phyloP scores from a whole-genome alignment of 2,888 invertebrate genomes.

The Cheilosia variabilis region DNA sequence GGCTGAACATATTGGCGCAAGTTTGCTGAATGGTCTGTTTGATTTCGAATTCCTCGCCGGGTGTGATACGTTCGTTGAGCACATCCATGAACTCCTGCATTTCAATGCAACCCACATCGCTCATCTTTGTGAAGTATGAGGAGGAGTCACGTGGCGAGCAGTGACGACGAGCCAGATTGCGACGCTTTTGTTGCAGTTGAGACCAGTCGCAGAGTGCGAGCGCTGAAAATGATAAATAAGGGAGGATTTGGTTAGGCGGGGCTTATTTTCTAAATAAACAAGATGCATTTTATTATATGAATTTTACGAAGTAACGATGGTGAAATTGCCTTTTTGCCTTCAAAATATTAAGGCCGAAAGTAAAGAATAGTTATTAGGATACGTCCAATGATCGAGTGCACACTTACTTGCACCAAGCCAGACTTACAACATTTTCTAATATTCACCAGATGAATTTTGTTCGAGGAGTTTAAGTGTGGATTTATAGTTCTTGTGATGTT shows the following conservation, averaged over 20 bases:
- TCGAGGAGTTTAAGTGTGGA: too few species aligned
- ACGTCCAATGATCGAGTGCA: too few species aligned
- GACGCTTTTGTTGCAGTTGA: slow-evolving; percentile 89
- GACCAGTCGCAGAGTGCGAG: slow-evolving; percentile 95
- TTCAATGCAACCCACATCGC: slow-evolving; percentile 89
- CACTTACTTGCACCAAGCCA: too few species aligned
- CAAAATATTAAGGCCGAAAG: too few species aligned
- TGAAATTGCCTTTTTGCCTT: too few species aligned
- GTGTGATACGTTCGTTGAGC: slow-evolving; percentile 83
- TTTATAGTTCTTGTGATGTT: too few species aligned
- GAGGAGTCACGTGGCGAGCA: slow-evolving; percentile 92
- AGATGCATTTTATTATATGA: background rate
- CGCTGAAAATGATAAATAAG: slow-evolving; percentile 86
- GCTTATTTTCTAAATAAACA: background rate
- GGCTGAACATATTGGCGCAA: slow-evolving; percentile 93
- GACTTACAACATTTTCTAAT: too few species aligned
- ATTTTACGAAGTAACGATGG: too few species aligned
- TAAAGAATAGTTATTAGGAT: too few species aligned
- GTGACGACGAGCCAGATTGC: slow-evolving; percentile 91
- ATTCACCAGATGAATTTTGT: too few species aligned
- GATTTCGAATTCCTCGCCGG: slow-evolving; percentile 85
- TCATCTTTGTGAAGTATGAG: slow-evolving; percentile 88
- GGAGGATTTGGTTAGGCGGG: background rate
- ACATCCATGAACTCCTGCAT: slow-evolving; percentile 86
- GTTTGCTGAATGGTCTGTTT: slow-evolving; percentile 90